A percentile compares a stretch with the other conserved stretches of the same genome.
Evolutionary conservation across 1,140 invertebrate species (phyloP).

Genomic region (Pectinophora gossypiella): DNA sequence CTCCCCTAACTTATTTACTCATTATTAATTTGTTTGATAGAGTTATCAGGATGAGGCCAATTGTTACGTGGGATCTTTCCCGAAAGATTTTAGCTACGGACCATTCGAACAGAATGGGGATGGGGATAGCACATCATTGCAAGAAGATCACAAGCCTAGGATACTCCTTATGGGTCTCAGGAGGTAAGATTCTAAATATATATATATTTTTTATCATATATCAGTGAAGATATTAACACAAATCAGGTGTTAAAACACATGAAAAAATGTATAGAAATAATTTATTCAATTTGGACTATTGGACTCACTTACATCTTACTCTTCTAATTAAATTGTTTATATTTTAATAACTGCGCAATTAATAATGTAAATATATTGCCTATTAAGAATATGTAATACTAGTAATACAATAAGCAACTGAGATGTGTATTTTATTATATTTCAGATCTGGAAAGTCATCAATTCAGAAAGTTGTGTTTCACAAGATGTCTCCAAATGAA

Average conservation of each 20-base stretch:
- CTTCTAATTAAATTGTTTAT: neutral
- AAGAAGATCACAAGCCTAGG: slow-evolving; percentile 88
- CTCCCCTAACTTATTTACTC: neutral
- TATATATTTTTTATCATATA: no score
- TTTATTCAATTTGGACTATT: no score
- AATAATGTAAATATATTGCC: no score
- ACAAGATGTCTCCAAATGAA: slow-evolving; percentile 99
- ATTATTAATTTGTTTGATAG: slow-evolving; percentile 40
- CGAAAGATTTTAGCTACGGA: slow-evolving; percentile 95
- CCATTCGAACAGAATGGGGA: slow-evolving; percentile 83
- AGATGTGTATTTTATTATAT: slow-evolving; percentile 20
- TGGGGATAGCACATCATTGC: slow-evolving; percentile 75
- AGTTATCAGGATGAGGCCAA: slow-evolving; percentile 82
- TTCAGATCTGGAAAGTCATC: slow-evolving; percentile 99
- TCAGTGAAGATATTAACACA: no score
- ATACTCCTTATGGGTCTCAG: slow-evolving; percentile 97
- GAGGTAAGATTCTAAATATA: no score
- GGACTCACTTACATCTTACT: no score
- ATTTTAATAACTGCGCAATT: no score
- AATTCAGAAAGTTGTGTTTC: slow-evolving; percentile 99
- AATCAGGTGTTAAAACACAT: no score
- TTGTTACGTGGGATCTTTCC: slow-evolving; percentile 88
- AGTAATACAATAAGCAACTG: no score
- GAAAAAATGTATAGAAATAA: no score
- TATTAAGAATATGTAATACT: no score